These are phyloP conservation scores for Gymnoscopelus braueri DNA, from an alignment of 2,797 vertebrate genomes.

Conservation along the genomic window DNA sequence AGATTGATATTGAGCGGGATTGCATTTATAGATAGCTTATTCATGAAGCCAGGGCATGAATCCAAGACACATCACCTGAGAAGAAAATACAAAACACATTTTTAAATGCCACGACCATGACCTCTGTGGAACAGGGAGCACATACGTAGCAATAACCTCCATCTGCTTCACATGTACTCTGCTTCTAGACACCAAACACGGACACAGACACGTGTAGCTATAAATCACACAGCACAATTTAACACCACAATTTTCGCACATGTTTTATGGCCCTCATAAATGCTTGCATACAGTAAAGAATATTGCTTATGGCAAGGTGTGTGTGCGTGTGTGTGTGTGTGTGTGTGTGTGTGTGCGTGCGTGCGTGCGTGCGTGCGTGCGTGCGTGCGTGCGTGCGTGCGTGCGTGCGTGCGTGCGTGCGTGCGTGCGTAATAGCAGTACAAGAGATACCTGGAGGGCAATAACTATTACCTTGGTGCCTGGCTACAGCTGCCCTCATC, in stretches of 20 bases:
- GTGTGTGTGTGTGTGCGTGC: not conserved
- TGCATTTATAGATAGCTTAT: conserved; percentile 3
- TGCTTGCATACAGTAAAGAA: not conserved
- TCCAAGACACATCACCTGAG: conserved; percentile 20
- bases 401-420: not conserved
- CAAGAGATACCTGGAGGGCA: conserved; percentile 6
- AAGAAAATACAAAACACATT: conserved; percentile 1
- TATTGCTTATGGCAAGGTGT: not conserved
- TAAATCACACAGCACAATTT: conserved; percentile 26
- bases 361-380: not conserved
- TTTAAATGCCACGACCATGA: conserved; percentile 26
- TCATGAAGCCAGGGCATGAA: not conserved
- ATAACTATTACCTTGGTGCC: conserved; percentile 28
- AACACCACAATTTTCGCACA: conserved; percentile 3
- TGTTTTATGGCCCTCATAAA: conserved; percentile 15
- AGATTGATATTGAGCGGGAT: conserved; percentile 32
- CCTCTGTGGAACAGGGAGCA: conserved; percentile 22
- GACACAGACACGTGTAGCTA: conserved; percentile 18
- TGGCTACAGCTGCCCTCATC: conserved; percentile 12
- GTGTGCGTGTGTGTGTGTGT: not conserved
- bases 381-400: not conserved
- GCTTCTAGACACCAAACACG: not conserved
- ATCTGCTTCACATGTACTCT: not conserved
- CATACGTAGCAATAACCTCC: conserved; percentile 14
- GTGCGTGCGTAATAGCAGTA: not conserved